Conservation (phyloP, 1,140 invertebrate genomes). For the Elymnias hypermnestra region DNA sequence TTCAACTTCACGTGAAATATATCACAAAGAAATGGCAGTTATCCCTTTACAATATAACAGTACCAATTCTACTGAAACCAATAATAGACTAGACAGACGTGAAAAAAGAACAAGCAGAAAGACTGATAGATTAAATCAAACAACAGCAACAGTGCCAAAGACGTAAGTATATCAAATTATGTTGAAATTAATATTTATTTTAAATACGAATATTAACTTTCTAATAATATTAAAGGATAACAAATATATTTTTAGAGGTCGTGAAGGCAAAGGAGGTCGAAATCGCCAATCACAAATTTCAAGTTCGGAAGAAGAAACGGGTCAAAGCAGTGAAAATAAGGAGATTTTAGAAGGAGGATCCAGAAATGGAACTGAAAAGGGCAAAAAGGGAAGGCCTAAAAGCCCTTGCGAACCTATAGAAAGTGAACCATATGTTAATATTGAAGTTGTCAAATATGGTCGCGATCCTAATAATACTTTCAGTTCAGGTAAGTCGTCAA, state of each 20-base stretch:
- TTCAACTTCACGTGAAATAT: constrained; percentile 22
- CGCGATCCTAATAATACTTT: constrained; percentile 78
- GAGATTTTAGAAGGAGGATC: constrained; percentile 32
- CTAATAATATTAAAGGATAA: neutral
- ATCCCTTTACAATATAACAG: constrained; percentile 51
- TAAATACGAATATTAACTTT: neutral
- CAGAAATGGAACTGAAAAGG: constrained; percentile 37
- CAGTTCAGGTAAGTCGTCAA: constrained; percentile 60
- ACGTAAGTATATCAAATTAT: constrained; percentile 44
- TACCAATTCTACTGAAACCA: constrained; percentile 58
- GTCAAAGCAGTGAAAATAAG: constrained; percentile 31
- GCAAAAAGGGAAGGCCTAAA: constrained; percentile 66
- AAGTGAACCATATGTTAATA: constrained; percentile 80
- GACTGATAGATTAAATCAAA: constrained; percentile 73
- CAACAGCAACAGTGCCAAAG: constrained; percentile 70
- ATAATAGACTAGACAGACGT: constrained; percentile 56
- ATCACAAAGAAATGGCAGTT: constrained; percentile 40
- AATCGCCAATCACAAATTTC: constrained; percentile 31
- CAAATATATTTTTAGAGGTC: constrained; percentile 39
- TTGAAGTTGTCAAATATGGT: constrained; percentile 80
- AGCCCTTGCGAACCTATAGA: constrained; percentile 77
- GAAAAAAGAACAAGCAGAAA: constrained; percentile 73
- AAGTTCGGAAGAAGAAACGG: constrained; percentile 32
- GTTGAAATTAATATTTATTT: neutral
- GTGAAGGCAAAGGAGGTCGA: constrained; percentile 62